Base-by-base conservation (phyloP, 1,140 invertebrate species). In the Bombus affinis region DNA sequence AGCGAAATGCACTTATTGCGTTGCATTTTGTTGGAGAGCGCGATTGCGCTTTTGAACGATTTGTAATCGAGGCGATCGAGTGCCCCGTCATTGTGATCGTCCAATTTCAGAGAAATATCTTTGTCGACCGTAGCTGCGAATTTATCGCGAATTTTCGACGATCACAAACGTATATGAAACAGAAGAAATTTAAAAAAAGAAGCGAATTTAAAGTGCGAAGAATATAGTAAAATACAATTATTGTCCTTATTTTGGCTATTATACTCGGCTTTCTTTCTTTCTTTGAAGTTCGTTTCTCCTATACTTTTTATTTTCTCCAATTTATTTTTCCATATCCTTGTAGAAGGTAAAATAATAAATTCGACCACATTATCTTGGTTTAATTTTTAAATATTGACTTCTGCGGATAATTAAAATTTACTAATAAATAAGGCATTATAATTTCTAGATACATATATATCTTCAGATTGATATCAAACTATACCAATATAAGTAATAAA, bases 11-110 rank as follows among this genome's bases (percentile, higher is more conserved):
- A 76, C 74, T 76, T 62, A 37, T 79, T 32, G 65, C 65, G 35
- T 80, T 70, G 65, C 65, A 44, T 80, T 70, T 70, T 35, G 35
- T 25, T 39, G 35, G 15, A 80, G 65, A 53, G 13, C 25, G 15
- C 25, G 25, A 25, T 25, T 80, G 66, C 28, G 44, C 32, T 70
- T 78, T 78, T 28, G 42, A 80, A 53, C 22, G 42, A 80, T 80
- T 80, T 80, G 78, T 53, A 80, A 80, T 70, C 78, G 65, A 66
- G 25, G 25, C 37, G 53, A 42, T 70, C 62, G 39, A 76, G 74
- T 57, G 15, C 35, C 25, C 3, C 35, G 35, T 59, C 15, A 25
- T 37, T 80, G 37, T 10, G 28, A 62, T n/a, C n/a, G 75, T 65
- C 18, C 39, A 59, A 35, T 80, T 42, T 80, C 22, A 12, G 22